A percentile compares a stretch with the other conserved stretches of the same genome.
Evolutionary conservation across 2,888 invertebrate genomes (phyloP).

Genomic region (Stenolophus ochropezus): DNA sequence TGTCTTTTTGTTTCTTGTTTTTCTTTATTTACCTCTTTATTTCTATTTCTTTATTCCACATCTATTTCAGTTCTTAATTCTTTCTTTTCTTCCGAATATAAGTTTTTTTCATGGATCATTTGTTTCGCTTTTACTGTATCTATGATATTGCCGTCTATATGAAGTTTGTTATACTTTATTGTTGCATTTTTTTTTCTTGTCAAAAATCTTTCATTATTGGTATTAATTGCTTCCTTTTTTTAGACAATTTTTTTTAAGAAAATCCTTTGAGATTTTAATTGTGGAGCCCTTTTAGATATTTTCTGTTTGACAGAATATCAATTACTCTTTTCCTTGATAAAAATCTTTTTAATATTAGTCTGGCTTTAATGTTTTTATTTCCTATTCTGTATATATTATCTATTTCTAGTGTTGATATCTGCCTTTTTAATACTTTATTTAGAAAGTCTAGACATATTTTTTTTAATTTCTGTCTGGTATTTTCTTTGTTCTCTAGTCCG

Average conservation of each 20-base stretch:
- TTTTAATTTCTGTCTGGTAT: not conserved
- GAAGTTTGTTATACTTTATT: not conserved
- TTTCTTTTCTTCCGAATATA: not conserved
- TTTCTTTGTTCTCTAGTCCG: not conserved
- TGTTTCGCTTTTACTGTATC: not conserved
- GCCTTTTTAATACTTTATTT: not conserved
- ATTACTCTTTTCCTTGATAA: not conserved
- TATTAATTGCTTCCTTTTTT: not conserved
- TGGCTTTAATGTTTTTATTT: not conserved
- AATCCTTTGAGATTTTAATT: not conserved
- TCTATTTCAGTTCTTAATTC: no score
- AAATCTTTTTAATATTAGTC: not conserved
- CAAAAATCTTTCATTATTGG: not conserved
- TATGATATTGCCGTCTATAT: not conserved
- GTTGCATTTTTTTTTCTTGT: not conserved
- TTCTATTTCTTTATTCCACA: no score
- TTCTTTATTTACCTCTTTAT: no score
- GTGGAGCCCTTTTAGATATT: not conserved
- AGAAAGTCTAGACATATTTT: not conserved
- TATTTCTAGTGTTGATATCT: not conserved
- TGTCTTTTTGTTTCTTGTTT: no score
- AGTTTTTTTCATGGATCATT: not conserved
- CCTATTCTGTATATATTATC: conserved; percentile 11
- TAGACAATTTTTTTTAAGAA: not conserved
- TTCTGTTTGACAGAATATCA: no score